phyloP scores from a whole-genome alignment of 2,888 invertebrate genomes.

The Zelleria hepariella region DNA sequence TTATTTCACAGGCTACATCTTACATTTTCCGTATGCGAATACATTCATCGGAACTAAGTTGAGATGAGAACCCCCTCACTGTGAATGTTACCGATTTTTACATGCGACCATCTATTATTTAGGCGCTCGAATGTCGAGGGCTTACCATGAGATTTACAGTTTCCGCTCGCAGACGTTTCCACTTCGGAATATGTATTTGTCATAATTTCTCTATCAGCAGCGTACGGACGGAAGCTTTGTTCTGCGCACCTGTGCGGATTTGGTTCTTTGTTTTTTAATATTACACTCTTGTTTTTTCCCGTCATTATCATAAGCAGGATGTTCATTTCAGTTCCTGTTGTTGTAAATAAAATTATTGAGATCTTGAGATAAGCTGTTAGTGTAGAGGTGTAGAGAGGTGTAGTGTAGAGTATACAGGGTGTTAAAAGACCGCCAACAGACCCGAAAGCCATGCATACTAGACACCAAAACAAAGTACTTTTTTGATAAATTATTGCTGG shows the following conservation, averaged over 20 bases:
- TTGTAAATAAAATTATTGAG: neutral
- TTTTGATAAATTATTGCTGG: no score
- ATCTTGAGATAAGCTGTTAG: neutral
- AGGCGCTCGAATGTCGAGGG: constrained; percentile 27
- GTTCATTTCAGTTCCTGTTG: neutral
- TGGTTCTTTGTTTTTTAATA: constrained; percentile 12
- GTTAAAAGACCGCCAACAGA: no score
- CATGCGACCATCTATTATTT: constrained; percentile 56
- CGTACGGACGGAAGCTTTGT: constrained; percentile 3
- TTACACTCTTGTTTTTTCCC: neutral
- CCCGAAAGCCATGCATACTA: no score
- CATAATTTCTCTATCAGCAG: constrained; percentile 15
- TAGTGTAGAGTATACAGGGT: no score
- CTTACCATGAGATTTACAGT: constrained; percentile 53
- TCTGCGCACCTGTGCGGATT: constrained; percentile 12
- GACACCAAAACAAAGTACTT: no score
- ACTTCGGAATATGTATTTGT: constrained; percentile 22
- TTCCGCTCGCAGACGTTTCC: constrained; percentile 26
- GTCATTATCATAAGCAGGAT: neutral
- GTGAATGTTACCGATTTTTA: constrained; percentile 24
- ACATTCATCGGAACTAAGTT: neutral
- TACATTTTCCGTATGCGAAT: neutral
- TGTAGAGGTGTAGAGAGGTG: neutral
- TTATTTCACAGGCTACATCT: no score
- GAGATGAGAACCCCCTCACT: neutral